phyloP scores from a whole-genome alignment of 2,888 invertebrate species.

The Rhogogaster chlorosoma region DNA sequence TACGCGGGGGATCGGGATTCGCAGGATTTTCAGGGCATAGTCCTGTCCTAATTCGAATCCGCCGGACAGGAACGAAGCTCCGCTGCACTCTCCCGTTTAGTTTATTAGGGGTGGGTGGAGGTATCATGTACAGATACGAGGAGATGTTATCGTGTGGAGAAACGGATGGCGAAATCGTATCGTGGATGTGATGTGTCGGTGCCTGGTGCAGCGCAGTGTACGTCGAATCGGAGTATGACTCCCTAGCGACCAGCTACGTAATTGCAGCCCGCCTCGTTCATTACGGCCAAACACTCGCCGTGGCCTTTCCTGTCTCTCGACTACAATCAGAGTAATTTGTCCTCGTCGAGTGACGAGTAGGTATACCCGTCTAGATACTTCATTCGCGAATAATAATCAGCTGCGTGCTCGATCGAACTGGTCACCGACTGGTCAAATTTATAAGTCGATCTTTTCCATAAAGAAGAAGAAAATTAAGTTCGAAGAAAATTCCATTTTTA shows the following conservation, averaged over 20 bases:
- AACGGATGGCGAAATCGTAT: slow-evolving; percentile 8
- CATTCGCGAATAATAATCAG: slow-evolving; percentile 4
- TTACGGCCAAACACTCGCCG: slow-evolving; percentile 48
- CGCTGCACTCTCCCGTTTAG: slow-evolving; percentile 21
- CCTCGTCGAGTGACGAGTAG: slow-evolving; percentile 36
- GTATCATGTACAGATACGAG: too few relatives aligned
- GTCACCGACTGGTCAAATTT: background rate
- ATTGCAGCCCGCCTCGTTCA: slow-evolving; percentile 47
- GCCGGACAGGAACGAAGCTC: slow-evolving; percentile 19
- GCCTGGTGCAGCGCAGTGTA: background rate
- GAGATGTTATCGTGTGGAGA: background rate
- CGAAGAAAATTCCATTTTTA: background rate
- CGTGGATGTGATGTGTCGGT: background rate
- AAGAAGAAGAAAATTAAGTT: background rate
- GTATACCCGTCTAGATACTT: slow-evolving; percentile 12
- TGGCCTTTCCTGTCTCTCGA: slow-evolving; percentile 47
- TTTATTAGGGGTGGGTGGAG: background rate
- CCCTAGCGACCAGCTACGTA: slow-evolving; percentile 42
- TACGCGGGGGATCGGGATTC: background rate
- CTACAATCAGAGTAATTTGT: slow-evolving; percentile 46
- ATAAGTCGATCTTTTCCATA: too few relatives aligned
- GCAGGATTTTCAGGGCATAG: background rate
- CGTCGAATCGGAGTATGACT: slow-evolving; percentile 41
- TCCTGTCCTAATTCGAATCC: background rate
- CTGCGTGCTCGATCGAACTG: background rate